Evolutionary conservation across 2,113 vertebrate genomes (phyloP).

Genomic region (Geococcyx californianus): DNA sequence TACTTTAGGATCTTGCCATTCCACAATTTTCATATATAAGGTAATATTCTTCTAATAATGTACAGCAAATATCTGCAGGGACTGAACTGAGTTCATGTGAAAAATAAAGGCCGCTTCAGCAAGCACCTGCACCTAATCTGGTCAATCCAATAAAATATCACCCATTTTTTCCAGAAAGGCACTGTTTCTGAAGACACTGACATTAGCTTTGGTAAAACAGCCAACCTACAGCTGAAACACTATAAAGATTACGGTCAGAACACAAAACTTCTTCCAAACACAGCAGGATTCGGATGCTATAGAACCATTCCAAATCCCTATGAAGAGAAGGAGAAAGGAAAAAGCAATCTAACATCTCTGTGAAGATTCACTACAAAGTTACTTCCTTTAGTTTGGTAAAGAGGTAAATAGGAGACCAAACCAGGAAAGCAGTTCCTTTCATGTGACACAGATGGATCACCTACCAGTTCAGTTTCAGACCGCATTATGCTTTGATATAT

Average conservation of each 20-base stretch:
- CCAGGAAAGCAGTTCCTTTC: not conserved
- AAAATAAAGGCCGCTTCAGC: not conserved
- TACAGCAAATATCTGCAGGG: not conserved
- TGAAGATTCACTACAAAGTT: not conserved
- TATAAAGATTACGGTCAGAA: not conserved
- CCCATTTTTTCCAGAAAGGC: not conserved
- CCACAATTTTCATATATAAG: not conserved
- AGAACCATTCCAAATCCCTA: slow-evolving; percentile 2
- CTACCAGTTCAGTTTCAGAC: slow-evolving; percentile 9
- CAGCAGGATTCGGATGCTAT: not conserved
- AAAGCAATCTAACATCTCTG: not conserved
- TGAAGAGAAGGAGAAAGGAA: not conserved
- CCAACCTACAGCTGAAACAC: slow-evolving; percentile 3
- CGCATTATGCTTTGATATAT: slow-evolving; percentile 38
- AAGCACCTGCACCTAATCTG: not conserved
- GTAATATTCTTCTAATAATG: not conserved
- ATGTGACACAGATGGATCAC: slow-evolving; percentile 41
- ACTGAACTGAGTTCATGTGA: not conserved
- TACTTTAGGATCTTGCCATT: not conserved
- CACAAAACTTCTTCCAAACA: not conserved
- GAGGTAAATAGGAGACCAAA: not conserved
- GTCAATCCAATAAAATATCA: not conserved
- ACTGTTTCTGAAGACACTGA: not conserved
- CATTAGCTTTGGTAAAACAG: not conserved
- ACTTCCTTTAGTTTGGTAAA: not conserved